Percentiles rank a stretch among this genome's conserved stretches.
These are phyloP conservation scores for Pentalonia nigronervosa DNA, from an alignment of 1,140 invertebrate genomes.

Conservation along the genomic window DNA sequence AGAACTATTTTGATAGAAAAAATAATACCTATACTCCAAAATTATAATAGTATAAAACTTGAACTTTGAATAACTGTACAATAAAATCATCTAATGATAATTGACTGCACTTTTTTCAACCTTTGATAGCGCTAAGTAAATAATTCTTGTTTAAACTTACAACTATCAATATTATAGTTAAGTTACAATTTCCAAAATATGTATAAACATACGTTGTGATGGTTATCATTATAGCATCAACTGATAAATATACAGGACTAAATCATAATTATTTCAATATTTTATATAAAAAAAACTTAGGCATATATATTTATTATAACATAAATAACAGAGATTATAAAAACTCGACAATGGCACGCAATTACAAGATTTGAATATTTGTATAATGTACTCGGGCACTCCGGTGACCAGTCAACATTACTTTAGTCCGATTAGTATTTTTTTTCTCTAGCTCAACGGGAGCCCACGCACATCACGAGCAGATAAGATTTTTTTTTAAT, in stretches of 20 bases:
- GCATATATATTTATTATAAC: neutral
- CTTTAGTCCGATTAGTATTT: neutral
- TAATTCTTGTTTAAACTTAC: neutral
- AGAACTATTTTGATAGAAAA: neutral
- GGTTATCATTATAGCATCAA: neutral
- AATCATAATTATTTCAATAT: neutral
- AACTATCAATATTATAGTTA: neutral
- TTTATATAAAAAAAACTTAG: neutral
- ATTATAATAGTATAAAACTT: neutral
- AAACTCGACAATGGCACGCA: neutral
- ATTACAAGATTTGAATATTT: slow-evolving; percentile 1
- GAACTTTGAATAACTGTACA: neutral
- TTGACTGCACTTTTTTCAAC: no score
- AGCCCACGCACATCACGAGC: slow-evolving; percentile 28
- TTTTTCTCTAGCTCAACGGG: neutral
- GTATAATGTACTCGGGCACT: neutral
- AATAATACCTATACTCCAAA: neutral
- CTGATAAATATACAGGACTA: neutral
- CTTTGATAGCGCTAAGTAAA: no score
- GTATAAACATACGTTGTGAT: neutral
- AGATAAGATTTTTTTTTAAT: slow-evolving; percentile 23
- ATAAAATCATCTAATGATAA: neutral
- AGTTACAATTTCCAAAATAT: neutral
- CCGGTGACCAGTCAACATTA: neutral
- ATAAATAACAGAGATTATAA: neutral